phyloP scores from a whole-genome alignment of 2,113 vertebrate genomes.

The Jaculus jaculus region DNA sequence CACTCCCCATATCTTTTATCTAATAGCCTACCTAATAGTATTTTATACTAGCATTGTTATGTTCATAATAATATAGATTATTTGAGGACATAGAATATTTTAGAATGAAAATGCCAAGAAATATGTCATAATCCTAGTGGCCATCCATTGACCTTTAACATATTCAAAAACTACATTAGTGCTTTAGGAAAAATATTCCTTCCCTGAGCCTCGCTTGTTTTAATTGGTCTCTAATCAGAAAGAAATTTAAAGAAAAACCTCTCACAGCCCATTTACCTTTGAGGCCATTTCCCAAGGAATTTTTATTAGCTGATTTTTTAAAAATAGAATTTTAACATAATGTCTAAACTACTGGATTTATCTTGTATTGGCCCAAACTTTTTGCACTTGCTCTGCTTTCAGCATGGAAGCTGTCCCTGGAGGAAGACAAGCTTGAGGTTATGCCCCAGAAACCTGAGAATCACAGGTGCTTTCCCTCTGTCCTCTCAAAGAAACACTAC shows the following conservation, averaged over 20 bases:
- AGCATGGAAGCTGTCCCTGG: background rate
- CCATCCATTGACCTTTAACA: background rate
- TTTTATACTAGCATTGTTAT: background rate
- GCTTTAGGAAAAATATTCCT: background rate
- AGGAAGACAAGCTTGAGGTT: slow-evolving; percentile 23
- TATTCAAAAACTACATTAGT: background rate
- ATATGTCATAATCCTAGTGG: background rate
- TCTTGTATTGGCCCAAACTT: background rate
- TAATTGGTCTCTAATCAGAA: background rate
- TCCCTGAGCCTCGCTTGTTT: background rate
- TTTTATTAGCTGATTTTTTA: background rate
- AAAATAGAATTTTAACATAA: background rate
- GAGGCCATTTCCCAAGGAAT: slow-evolving; percentile 23
- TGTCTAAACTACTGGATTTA: background rate
- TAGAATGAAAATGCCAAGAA: background rate
- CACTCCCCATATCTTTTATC: background rate
- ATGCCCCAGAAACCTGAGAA: slow-evolving; percentile 22
- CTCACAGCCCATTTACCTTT: background rate
- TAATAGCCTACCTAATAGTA: background rate
- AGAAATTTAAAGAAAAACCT: slow-evolving; percentile 1
- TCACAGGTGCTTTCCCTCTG: background rate
- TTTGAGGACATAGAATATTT: background rate
- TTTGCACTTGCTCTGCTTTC: background rate
- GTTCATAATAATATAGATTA: background rate
- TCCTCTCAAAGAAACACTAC: background rate